A percentile compares a stretch with the other conserved stretches of the same genome.
Conservation (phyloP, 2,797 vertebrate species). For the Sebastes elongatus region DNA sequence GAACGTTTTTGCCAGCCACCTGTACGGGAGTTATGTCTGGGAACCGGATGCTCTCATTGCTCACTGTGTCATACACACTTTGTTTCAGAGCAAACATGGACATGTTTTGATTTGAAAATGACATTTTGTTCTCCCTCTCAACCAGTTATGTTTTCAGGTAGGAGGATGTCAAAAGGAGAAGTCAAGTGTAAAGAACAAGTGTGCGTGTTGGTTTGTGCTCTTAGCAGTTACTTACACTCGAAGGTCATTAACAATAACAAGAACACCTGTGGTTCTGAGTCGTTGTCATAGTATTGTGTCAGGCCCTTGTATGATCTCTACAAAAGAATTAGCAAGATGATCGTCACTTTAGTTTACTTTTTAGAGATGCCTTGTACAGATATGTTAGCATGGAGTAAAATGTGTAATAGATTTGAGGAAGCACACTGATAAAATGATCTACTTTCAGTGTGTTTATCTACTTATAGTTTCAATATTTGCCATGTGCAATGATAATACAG, state of each 20-base stretch:
- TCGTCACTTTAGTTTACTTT: not conserved
- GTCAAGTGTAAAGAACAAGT: slow-evolving; percentile 39
- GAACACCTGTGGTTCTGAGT: not conserved
- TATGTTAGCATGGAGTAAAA: not conserved
- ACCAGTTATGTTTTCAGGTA: slow-evolving; percentile 52
- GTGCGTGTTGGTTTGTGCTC: not conserved
- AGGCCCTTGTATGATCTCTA: not conserved
- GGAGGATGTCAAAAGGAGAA: slow-evolving; percentile 51
- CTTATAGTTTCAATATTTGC: slow-evolving; percentile 38
- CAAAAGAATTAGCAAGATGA: not conserved
- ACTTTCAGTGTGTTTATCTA: slow-evolving; percentile 21
- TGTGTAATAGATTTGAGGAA: slow-evolving; percentile 13
- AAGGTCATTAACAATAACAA: not conserved
- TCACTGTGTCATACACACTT: slow-evolving; percentile 71
- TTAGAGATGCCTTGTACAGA: not conserved
- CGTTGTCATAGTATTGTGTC: not conserved
- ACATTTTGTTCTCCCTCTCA: slow-evolving; percentile 51
- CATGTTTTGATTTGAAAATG: slow-evolving; percentile 72
- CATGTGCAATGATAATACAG: slow-evolving; percentile 9
- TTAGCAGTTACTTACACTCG: not conserved
- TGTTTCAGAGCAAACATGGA: slow-evolving; percentile 65
- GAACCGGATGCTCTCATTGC: slow-evolving; percentile 68
- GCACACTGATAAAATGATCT: not conserved
- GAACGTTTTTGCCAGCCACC: slow-evolving; percentile 63
- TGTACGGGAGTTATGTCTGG: slow-evolving; percentile 50